phyloP scores from a whole-genome alignment of 2,888 invertebrate genomes.

The Ptilodon capucinus region DNA sequence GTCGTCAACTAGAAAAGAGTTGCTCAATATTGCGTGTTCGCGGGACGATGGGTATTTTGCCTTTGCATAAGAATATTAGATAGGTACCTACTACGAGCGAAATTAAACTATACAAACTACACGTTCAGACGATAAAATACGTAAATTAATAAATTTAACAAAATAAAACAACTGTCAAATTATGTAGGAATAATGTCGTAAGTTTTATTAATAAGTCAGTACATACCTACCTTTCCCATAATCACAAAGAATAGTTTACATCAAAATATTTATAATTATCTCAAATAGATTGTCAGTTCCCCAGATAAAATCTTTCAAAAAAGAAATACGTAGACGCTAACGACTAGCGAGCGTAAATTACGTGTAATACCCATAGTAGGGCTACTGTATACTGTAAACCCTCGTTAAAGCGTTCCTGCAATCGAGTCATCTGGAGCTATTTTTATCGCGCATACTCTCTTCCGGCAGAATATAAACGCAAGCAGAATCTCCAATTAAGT shows the following conservation, averaged over 20 bases:
- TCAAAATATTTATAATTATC: no score
- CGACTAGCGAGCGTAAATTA: no score
- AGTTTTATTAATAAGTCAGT: no score
- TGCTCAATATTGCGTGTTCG: background rate
- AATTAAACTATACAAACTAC: background rate
- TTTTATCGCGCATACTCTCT: background rate
- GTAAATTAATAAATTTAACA: background rate
- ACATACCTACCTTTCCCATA: no score
- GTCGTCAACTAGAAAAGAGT: background rate
- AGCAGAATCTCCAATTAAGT: conserved; percentile 1
- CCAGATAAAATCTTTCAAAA: no score
- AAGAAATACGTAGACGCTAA: no score
- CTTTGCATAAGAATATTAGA: no score
- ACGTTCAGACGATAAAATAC: background rate
- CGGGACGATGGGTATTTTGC: background rate
- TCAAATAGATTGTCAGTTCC: no score
- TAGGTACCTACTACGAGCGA: no score
- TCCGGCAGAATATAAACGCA: conserved; percentile 9
- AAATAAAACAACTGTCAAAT: background rate
- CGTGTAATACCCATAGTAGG: no score
- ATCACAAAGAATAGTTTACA: no score
- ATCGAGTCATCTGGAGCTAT: conserved; percentile 3
- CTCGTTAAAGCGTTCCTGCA: background rate
- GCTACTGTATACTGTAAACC: background rate
- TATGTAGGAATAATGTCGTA: background rate